Evolutionary conservation across 2,888 invertebrate genomes (phyloP).

Genomic region (Allolobophora icterica): DNA sequence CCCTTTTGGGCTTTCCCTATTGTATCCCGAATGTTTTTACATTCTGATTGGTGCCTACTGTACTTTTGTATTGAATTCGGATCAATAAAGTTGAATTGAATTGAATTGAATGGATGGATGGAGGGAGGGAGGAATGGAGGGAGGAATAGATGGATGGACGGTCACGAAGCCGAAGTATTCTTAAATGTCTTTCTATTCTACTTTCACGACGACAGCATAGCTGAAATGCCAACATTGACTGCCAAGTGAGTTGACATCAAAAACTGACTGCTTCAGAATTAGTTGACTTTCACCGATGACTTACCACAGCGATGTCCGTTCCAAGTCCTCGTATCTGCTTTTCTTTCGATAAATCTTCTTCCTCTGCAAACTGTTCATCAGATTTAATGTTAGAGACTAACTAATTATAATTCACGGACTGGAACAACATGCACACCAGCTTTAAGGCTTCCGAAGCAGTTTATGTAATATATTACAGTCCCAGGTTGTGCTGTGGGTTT

Average conservation of each 20-base stretch:
- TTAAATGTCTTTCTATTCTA: background rate
- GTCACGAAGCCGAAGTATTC: background rate
- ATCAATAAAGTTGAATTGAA: too few relatives aligned
- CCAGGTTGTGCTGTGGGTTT: too few relatives aligned
- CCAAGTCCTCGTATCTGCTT: constrained; percentile 79
- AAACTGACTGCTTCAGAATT: background rate
- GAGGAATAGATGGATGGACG: background rate
- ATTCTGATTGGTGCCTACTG: too few relatives aligned
- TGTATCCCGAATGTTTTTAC: too few relatives aligned
- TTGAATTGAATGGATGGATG: too few relatives aligned
- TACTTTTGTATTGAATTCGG: too few relatives aligned
- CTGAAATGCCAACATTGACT: background rate
- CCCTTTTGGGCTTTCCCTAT: too few relatives aligned
- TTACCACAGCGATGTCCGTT: constrained; percentile 89
- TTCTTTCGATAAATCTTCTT: constrained; percentile 12
- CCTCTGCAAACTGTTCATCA: background rate
- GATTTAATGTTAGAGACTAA: background rate
- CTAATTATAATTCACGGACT: background rate
- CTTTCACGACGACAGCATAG: background rate
- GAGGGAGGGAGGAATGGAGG: background rate
- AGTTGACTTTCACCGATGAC: background rate
- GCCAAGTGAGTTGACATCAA: background rate
- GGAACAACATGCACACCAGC: too few relatives aligned
- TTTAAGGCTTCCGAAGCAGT: too few relatives aligned
- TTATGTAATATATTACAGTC: too few relatives aligned